phyloP scores from a whole-genome alignment of 2,797 vertebrate genomes.

The Aldrovandia affinis region DNA sequence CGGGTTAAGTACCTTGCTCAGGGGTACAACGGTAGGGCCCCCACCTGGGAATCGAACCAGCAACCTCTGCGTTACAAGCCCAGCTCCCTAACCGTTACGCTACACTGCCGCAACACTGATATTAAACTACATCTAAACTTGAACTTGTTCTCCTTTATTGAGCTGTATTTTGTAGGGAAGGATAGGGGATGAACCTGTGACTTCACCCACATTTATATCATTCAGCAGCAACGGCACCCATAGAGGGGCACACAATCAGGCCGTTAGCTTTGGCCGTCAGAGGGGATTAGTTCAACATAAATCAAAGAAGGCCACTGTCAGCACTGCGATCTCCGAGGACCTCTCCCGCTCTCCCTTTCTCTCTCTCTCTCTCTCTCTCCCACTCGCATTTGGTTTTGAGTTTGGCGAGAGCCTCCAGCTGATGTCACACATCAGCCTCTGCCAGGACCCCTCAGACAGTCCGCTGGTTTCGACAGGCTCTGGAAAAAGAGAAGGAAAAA shows the following conservation, averaged over 20 bases:
- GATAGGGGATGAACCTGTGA: background rate
- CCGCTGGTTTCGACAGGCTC: conserved; percentile 30
- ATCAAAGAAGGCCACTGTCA: background rate
- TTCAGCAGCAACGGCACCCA: background rate
- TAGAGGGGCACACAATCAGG: background rate
- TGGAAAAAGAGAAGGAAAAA: background rate
- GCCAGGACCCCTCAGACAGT: conserved; percentile 54
- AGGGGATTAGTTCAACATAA: conserved; percentile 1
- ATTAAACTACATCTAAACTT: background rate
- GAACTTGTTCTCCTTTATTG: background rate
- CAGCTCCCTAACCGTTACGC: too few relatives aligned
- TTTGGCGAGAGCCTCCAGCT: conserved; percentile 35
- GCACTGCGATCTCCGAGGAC: conserved; percentile 18
- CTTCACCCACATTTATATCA: background rate
- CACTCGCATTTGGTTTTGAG: too few relatives aligned
- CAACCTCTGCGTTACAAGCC: too few relatives aligned
- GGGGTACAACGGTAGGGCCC: too few relatives aligned
- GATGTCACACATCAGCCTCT: conserved; percentile 45
- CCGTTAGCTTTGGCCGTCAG: background rate
- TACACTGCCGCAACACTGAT: background rate
- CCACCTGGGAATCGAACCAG: too few relatives aligned
- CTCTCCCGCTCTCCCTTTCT: background rate
- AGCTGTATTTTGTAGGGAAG: background rate
- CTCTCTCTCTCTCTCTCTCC: too few relatives aligned
- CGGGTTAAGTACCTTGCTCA: too few relatives aligned